Conservation (phyloP, 1,140 invertebrate genomes). For the Portunus trituberculatus region DNA sequence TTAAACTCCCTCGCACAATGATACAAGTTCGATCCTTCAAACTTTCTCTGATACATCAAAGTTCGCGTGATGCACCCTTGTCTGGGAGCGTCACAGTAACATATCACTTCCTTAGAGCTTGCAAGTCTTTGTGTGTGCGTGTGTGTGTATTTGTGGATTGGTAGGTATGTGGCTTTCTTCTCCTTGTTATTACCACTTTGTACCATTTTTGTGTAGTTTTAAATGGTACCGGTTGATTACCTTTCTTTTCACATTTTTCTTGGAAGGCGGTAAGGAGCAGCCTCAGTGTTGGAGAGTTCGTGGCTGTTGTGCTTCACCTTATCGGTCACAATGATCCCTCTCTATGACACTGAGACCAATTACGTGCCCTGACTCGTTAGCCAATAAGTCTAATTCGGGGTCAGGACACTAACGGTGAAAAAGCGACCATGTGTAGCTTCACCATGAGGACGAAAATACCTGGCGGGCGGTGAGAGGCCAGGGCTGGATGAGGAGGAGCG, state of each 20-base stretch:
- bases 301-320: not conserved
- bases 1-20: not conserved
- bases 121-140: slow-evolving; percentile 15
- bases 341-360: slow-evolving; percentile 52
- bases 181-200: not conserved
- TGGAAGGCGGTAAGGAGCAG: not conserved
- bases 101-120: not conserved
- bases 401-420: not conserved
- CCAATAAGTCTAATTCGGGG: slow-evolving; percentile 32
- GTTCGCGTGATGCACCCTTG: not conserved
- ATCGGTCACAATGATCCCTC: slow-evolving; percentile 35
- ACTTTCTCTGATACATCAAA: not conserved
- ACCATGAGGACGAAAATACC: not conserved
- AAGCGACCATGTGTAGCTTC: not conserved
- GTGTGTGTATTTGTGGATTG: not conserved
- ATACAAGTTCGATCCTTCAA: not conserved
- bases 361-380: slow-evolving; percentile 43
- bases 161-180: not conserved
- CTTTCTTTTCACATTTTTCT: not conserved
- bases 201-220: not conserved
- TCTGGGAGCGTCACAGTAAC: not conserved
- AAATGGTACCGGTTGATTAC: not conserved
- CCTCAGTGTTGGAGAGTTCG: not conserved
- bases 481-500: not conserved
- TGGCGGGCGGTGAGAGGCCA: not conserved